A percentile compares a stretch with the other conserved stretches of the same genome.
phyloP scores from a whole-genome alignment of 2,113 vertebrate species.

The Genyomyrus donnyi region DNA sequence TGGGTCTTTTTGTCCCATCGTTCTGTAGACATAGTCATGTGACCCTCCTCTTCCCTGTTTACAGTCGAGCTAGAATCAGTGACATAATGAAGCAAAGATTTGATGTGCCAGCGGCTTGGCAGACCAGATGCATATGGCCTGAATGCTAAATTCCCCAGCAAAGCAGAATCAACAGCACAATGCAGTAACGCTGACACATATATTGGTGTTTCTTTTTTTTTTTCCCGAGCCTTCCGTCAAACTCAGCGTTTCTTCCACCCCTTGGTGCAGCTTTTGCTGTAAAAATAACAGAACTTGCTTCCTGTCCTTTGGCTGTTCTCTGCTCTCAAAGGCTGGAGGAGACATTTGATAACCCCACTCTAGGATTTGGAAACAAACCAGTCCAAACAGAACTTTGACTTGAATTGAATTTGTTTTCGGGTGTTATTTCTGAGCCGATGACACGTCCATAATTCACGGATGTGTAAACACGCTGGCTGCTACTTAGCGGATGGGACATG shows the following conservation, averaged over 20 bases:
- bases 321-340: not conserved
- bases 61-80: conserved; percentile 9
- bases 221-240: not conserved
- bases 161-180: not conserved
- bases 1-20: conserved; percentile 27
- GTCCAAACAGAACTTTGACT: conserved; percentile 6
- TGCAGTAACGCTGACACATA: conserved; percentile 3
- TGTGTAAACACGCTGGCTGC: not conserved
- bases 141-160: conserved; percentile 17
- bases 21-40: conserved; percentile 26
- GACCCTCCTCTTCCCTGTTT: conserved; percentile 13
- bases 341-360: not conserved
- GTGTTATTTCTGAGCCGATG: not conserved
- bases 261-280: not conserved
- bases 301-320: not conserved
- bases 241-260: conserved; percentile 9
- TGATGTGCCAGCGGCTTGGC: not conserved
- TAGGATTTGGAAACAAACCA: not conserved
- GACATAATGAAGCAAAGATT: conserved; percentile 19
- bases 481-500: conserved; percentile 4
- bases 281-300: not conserved
- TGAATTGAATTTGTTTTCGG: conserved; percentile 2
- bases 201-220: not conserved
- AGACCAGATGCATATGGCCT: conserved; percentile 18
- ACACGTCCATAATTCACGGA: not conserved